A percentile compares a stretch with the other conserved stretches of the same genome.
These are phyloP conservation scores for Sinocyclocheilus maitianheensis DNA, from an alignment of 2,113 vertebrate genomes.

Conservation along the genomic window DNA sequence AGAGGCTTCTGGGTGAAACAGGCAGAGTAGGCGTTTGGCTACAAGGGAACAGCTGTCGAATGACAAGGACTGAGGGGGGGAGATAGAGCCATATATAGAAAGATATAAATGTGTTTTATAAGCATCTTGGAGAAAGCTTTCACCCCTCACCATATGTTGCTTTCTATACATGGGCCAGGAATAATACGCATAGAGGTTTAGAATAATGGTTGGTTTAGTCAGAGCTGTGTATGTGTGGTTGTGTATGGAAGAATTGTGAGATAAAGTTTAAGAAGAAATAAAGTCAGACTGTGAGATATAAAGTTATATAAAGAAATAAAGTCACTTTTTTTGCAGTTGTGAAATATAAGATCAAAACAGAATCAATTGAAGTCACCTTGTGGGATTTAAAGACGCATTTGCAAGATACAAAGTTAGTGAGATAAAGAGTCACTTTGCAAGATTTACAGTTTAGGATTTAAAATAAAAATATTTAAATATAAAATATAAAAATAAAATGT, in stretches of 20 bases:
- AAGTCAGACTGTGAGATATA: background rate
- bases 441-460: background rate
- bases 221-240: background rate
- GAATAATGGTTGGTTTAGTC: conserved; percentile 2
- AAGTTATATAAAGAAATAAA: background rate
- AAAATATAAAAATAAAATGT: no score
- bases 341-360: background rate
- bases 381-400: background rate
- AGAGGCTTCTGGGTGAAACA: background rate
- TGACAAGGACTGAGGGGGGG: conserved; percentile 13
- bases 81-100: background rate
- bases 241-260: background rate
- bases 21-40: conserved; percentile 1
- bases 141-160: background rate
- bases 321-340: background rate
- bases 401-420: background rate
- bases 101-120: conserved; percentile 4
- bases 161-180: background rate
- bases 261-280: background rate
- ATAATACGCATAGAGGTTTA: background rate
- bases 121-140: conserved; percentile 2
- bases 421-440: background rate
- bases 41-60: conserved; percentile 31
- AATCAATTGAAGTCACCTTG: background rate
- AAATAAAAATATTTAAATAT: no score